A percentile compares a stretch with the other conserved stretches of the same genome.
Evolutionary conservation across 2,113 vertebrate genomes (phyloP).

Genomic region (Siniperca knerii): DNA sequence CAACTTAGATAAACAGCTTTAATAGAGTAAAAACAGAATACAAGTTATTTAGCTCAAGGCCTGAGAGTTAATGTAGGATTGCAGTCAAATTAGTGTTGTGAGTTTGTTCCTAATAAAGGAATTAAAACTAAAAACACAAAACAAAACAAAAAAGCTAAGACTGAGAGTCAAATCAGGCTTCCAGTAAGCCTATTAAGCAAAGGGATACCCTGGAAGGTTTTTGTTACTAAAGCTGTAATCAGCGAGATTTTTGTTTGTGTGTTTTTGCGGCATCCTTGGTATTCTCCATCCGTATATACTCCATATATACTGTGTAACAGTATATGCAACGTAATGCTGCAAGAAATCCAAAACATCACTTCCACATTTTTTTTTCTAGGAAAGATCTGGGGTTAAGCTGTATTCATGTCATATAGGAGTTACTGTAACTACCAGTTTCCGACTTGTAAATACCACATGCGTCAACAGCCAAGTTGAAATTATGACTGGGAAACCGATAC

Average conservation of each 20-base stretch:
- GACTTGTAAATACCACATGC: no score
- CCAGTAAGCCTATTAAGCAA: constrained; percentile 11
- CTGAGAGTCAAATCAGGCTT: constrained; percentile 15
- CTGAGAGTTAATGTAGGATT: constrained; percentile 17
- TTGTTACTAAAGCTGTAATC: neutral
- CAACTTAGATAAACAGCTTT: constrained; percentile 26
- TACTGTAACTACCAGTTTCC: neutral
- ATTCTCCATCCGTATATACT: no score
- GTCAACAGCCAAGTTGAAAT: neutral
- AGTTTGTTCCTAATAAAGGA: constrained; percentile 16
- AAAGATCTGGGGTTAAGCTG: neutral
- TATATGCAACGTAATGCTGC: neutral
- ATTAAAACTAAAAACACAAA: neutral
- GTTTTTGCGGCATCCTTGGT: neutral
- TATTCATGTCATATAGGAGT: neutral
- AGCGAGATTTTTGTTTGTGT: neutral
- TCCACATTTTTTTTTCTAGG: neutral
- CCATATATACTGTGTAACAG: neutral
- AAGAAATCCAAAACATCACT: neutral
- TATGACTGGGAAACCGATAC: neutral
- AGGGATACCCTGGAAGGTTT: constrained; percentile 21
- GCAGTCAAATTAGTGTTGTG: constrained; percentile 27
- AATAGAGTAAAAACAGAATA: neutral
- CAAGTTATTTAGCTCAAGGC: constrained; percentile 41
- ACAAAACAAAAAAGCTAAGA: neutral